phyloP scores from a whole-genome alignment of 1,140 invertebrate genomes.

The Drosophila watanabei region DNA sequence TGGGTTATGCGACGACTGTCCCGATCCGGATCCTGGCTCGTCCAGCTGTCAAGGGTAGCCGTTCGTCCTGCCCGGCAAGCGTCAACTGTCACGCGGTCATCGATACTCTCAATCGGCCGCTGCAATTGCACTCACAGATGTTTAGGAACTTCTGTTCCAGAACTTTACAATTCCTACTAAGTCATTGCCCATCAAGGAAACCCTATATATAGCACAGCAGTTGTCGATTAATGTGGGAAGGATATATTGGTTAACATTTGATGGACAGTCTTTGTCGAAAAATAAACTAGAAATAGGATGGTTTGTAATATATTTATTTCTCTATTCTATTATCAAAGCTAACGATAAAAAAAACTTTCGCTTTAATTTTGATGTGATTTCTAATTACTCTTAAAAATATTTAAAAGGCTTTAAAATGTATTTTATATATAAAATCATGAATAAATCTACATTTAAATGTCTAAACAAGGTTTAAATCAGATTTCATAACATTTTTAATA shows the following conservation, averaged over 20 bases:
- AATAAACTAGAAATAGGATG: not conserved
- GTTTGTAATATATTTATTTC: too few species aligned
- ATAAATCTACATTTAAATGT: not conserved
- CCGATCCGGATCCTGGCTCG: conserved; percentile 35
- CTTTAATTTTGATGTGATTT: not conserved
- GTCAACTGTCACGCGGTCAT: conserved; percentile 63
- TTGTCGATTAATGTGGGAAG: not conserved
- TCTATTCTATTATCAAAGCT: not conserved
- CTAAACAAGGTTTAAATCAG: not conserved
- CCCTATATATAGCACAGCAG: conserved; percentile 26
- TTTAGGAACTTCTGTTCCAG: conserved; percentile 15
- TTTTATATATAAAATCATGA: not conserved
- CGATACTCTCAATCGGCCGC: conserved; percentile 53
- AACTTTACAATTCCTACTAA: conserved; percentile 29
- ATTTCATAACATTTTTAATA: too few species aligned
- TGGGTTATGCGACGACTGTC: conserved; percentile 54
- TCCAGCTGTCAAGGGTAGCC: conserved; percentile 67
- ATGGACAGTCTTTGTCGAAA: not conserved
- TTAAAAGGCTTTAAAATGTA: not conserved
- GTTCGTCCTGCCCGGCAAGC: conserved; percentile 44
- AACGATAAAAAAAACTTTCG: too few species aligned
- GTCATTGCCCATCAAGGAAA: conserved; percentile 31
- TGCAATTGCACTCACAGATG: conserved; percentile 46
- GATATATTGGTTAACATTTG: not conserved
- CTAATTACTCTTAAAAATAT: not conserved